These are phyloP conservation scores for Nannoperca australis DNA, from an alignment of 2,797 vertebrate genomes.

Conservation along the genomic window DNA sequence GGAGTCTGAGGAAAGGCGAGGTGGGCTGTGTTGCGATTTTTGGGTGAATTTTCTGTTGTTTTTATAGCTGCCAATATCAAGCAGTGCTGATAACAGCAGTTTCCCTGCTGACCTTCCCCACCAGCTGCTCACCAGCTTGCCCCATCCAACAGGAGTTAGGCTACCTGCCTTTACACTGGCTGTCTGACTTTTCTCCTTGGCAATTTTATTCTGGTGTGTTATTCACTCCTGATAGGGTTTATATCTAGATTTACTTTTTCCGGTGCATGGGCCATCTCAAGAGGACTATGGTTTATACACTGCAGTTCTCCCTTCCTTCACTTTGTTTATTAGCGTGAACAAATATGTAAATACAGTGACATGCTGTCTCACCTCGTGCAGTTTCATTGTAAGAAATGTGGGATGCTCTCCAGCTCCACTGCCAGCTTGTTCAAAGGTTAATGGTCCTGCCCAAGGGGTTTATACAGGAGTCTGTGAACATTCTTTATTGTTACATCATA, in stretches of 20 bases:
- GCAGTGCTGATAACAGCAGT: slow-evolving; percentile 76
- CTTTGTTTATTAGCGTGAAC: slow-evolving; percentile 71
- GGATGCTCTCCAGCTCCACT: slow-evolving; percentile 41
- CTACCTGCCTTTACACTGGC: slow-evolving; percentile 37
- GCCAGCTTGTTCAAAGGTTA: slow-evolving; percentile 56
- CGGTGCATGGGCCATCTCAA: slow-evolving; percentile 67
- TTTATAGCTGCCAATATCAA: slow-evolving; percentile 69
- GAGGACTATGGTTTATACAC: slow-evolving; percentile 64
- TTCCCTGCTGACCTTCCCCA: slow-evolving; percentile 80
- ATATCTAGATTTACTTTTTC: slow-evolving; percentile 64
- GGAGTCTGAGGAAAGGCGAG: slow-evolving; percentile 47
- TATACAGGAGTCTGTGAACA: slow-evolving; percentile 39
- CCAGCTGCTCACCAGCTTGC: slow-evolving; percentile 76
- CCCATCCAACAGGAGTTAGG: slow-evolving; percentile 52
- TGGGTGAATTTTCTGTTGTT: slow-evolving; percentile 60
- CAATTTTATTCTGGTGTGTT: slow-evolving; percentile 52
- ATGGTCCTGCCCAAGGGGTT: slow-evolving; percentile 39
- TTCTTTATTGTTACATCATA: slow-evolving; percentile 53
- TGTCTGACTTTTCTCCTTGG: slow-evolving; percentile 46
- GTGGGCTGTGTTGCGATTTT: slow-evolving; percentile 36
- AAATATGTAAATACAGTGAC: slow-evolving; percentile 77
- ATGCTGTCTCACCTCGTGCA: slow-evolving; percentile 43
- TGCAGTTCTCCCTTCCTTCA: slow-evolving; percentile 48
- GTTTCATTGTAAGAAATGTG: slow-evolving; percentile 44
- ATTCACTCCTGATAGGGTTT: slow-evolving; percentile 54